phyloP scores from a whole-genome alignment of 2,113 vertebrate genomes.

The Megaceryle torquata region DNA sequence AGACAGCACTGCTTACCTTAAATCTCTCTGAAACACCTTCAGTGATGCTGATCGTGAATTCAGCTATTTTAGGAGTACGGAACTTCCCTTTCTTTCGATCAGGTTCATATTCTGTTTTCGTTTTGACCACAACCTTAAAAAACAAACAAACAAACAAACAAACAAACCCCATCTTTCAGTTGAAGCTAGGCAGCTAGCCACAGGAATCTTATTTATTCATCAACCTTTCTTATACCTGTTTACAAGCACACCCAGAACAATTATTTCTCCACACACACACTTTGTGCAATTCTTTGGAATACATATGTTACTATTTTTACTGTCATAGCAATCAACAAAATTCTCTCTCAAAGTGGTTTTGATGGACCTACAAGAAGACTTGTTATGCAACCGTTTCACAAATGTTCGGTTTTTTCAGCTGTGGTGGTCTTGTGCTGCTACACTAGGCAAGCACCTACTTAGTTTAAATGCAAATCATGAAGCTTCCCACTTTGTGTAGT shows the following conservation, averaged over 20 bases:
- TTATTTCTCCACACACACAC: neutral
- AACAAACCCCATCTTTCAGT: neutral
- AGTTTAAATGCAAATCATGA: neutral
- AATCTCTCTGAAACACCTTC: conserved; percentile 91
- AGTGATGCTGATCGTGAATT: conserved; percentile 93
- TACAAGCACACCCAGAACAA: neutral
- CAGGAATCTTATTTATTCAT: neutral
- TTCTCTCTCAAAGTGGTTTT: neutral
- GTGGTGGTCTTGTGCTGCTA: neutral
- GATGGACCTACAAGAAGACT: neutral
- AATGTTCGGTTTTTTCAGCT: neutral
- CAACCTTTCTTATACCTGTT: neutral
- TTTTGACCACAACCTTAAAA: conserved; percentile 91
- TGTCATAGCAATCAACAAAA: neutral
- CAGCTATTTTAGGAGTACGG: conserved; percentile 87
- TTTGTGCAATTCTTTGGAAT: neutral
- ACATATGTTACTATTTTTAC: neutral
- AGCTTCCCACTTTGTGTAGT: neutral
- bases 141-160: neutral
- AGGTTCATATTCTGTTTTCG: conserved; percentile 91
- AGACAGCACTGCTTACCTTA: conserved; percentile 80
- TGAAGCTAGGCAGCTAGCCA: neutral
- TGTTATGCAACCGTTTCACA: neutral
- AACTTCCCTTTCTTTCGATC: conserved; percentile 89
- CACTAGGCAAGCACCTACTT: neutral